These are phyloP conservation scores for Nycticebus coucang DNA, from an alignment of 2,113 vertebrate genomes.

Conservation along the genomic window DNA sequence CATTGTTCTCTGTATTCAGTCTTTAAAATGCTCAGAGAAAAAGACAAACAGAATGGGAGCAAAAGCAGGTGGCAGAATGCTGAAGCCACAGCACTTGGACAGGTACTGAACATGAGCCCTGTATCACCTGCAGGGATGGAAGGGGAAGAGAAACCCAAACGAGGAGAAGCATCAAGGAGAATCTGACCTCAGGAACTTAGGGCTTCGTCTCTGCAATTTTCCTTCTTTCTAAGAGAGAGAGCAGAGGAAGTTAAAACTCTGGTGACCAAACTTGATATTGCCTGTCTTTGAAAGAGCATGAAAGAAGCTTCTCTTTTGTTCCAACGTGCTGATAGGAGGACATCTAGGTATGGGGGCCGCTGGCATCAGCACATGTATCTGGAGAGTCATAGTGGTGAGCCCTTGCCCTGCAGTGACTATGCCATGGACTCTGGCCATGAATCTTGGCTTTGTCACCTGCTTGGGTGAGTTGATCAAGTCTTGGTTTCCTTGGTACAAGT, in stretches of 20 bases:
- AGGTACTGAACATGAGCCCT: neutral
- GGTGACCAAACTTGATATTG: neutral
- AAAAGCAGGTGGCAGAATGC: neutral
- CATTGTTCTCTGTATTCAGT: neutral
- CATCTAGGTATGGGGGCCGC: neutral
- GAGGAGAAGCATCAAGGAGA: neutral
- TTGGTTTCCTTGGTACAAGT: neutral
- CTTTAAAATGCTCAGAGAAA: constrained; percentile 13
- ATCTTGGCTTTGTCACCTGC: neutral
- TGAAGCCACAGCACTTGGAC: neutral
- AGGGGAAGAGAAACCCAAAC: neutral
- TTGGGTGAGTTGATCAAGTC: neutral
- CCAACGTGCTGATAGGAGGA: neutral
- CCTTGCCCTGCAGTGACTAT: neutral
- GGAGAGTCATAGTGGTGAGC: neutral
- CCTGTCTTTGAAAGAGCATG: neutral
- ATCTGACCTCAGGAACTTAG: neutral
- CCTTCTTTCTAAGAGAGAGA: neutral
- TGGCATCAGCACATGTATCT: neutral
- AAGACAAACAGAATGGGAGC: neutral
- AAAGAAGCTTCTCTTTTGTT: neutral
- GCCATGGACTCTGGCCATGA: neutral
- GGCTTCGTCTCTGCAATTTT: neutral
- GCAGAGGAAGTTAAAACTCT: neutral
- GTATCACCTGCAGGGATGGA: neutral